Evolutionary conservation across 2,888 invertebrate species (phyloP).

Genomic region (Belgica antarctica): DNA sequence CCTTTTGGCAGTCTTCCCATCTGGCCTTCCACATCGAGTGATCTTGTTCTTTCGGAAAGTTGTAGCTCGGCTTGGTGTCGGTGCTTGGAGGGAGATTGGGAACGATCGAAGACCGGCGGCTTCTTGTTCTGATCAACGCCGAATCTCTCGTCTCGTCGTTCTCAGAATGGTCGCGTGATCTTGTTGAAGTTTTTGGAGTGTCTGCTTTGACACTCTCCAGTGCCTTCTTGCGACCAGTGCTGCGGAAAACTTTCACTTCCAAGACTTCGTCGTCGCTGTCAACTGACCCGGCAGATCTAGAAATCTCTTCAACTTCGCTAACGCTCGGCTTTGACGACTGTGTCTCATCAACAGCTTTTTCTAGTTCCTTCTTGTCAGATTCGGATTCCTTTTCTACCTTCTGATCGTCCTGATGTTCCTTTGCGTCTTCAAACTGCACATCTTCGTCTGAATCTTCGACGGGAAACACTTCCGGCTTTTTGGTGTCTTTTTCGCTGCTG

Average conservation of each 20-base stretch:
- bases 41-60: conserved; percentile 30
- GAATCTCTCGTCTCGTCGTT: conserved; percentile 58
- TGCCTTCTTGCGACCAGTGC: conserved; percentile 41
- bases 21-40: conserved; percentile 26
- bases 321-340: conserved; percentile 42
- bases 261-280: conserved; percentile 38
- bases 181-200: conserved; percentile 51
- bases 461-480: conserved; percentile 7
- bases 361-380: conserved; percentile 42
- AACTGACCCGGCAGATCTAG: conserved; percentile 45
- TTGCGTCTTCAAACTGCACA: conserved; percentile 38
- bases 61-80: neutral
- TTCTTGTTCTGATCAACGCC: conserved; percentile 43
- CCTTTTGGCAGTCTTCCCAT: conserved; percentile 7
- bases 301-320: conserved; percentile 44
- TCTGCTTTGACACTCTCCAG: conserved; percentile 39
- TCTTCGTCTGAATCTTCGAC: conserved; percentile 45
- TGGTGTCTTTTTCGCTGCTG: neutral
- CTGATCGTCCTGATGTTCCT: conserved; percentile 46
- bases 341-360: conserved; percentile 45
- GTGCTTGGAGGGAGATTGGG: neutral
- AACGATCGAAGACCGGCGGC: conserved; percentile 28
- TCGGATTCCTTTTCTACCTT: conserved; percentile 45
- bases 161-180: conserved; percentile 57
- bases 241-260: conserved; percentile 2